Conservation (phyloP, 1,140 invertebrate species). For the Varroa destructor region DNA sequence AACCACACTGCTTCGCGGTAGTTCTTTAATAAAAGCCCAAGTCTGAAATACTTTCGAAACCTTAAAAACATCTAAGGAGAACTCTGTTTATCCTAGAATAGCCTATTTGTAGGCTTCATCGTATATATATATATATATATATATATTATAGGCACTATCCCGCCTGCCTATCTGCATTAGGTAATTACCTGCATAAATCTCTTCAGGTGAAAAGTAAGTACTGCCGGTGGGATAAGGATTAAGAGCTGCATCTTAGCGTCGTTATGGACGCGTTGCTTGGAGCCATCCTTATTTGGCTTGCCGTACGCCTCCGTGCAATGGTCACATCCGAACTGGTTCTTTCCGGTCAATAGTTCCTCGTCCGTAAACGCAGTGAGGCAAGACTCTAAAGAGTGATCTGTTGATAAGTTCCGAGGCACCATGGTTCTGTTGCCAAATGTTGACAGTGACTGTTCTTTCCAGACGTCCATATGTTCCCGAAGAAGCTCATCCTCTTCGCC, state of each 20-base stretch:
- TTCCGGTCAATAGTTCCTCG: slow-evolving; percentile 69
- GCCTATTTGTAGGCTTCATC: no score
- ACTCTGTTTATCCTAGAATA: no score
- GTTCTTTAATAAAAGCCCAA: no score
- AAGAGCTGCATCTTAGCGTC: slow-evolving; percentile 82
- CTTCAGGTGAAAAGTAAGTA: slow-evolving; percentile 88
- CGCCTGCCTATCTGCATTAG: neutral
- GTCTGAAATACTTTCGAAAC: no score
- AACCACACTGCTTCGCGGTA: neutral
- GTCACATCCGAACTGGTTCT: slow-evolving; percentile 82
- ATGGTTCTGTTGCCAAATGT: neutral
- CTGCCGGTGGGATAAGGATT: slow-evolving; percentile 72
- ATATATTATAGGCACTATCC: no score
- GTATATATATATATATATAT: no score
- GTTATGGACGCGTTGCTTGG: slow-evolving; percentile 52
- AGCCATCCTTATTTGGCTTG: slow-evolving; percentile 34
- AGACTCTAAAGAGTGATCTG: slow-evolving; percentile 44
- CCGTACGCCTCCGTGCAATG: slow-evolving; percentile 55
- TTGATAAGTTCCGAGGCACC: neutral
- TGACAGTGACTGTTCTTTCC: slow-evolving; percentile 30
- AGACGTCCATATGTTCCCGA: slow-evolving; percentile 18
- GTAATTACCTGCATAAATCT: slow-evolving; percentile 49
- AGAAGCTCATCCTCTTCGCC: slow-evolving; percentile 24
- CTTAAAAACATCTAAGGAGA: no score
- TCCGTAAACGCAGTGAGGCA: slow-evolving; percentile 82